phyloP scores from a whole-genome alignment of 2,113 vertebrate genomes.

The Pipa parva region DNA sequence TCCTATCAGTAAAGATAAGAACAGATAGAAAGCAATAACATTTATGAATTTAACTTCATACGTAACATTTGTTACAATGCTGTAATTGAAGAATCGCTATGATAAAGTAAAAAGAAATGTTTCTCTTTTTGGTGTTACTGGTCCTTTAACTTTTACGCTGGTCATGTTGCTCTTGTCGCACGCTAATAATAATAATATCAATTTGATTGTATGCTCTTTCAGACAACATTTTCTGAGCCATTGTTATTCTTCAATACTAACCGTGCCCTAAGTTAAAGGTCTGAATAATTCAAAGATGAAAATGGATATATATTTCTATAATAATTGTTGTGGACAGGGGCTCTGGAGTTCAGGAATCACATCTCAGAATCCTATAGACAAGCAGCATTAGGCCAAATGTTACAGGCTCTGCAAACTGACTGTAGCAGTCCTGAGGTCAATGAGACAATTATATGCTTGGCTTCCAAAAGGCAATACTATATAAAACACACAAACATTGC shows the following conservation, averaged over 20 bases:
- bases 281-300: constrained; percentile 32
- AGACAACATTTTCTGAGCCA: constrained; percentile 4
- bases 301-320: constrained; percentile 37
- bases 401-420: constrained; percentile 25
- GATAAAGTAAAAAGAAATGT: no score
- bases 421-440: constrained; percentile 34
- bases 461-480: constrained; percentile 29
- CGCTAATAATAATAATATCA: constrained; percentile 15
- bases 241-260: constrained; percentile 28
- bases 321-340: constrained; percentile 36
- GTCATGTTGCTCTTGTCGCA: constrained; percentile 7
- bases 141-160: constrained; percentile 1
- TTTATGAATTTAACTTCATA: no score
- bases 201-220: constrained; percentile 31
- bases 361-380: constrained; percentile 7
- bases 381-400: constrained; percentile 34
- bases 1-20: no score
- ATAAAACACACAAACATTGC: background rate
- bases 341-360: constrained; percentile 17
- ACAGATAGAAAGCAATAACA: no score
- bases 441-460: constrained; percentile 35
- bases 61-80: no score
- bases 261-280: constrained; percentile 23
- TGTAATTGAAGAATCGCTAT: no score
- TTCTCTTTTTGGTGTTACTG: no score